Conservation (phyloP, 1,140 invertebrate genomes). For the Eurosta solidaginis region DNA sequence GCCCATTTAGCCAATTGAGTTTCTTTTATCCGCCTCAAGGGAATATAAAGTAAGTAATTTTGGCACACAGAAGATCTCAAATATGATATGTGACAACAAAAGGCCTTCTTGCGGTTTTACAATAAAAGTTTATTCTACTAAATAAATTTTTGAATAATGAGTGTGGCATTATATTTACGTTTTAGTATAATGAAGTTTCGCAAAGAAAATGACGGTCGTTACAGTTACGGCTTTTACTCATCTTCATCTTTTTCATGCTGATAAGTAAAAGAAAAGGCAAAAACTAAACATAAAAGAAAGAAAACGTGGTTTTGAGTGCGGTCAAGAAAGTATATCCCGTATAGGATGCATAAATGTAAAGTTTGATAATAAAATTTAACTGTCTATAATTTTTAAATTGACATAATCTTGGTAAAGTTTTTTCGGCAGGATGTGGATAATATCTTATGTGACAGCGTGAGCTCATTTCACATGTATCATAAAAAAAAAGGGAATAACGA, state of each 20-base stretch:
- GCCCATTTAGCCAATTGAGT: neutral
- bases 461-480: too few species aligned
- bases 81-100: neutral
- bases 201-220: neutral
- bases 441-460: too few species aligned
- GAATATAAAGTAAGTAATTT: neutral
- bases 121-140: neutral
- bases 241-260: neutral
- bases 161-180: neutral
- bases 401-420: too few species aligned
- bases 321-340: neutral
- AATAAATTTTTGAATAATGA: constrained; percentile 4
- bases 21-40: neutral
- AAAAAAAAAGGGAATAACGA: too few species aligned
- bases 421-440: too few species aligned
- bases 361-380: too few species aligned
- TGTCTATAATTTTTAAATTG: too few species aligned
- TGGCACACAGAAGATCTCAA: neutral
- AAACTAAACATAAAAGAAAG: neutral
- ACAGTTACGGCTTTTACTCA: neutral
- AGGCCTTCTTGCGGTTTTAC: neutral
- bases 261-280: neutral
- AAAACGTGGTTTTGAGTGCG: neutral
- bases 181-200: neutral
- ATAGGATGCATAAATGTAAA: too few species aligned